These are phyloP conservation scores for Linyphia triangularis DNA, from an alignment of 2,888 invertebrate species.

Conservation along the genomic window DNA sequence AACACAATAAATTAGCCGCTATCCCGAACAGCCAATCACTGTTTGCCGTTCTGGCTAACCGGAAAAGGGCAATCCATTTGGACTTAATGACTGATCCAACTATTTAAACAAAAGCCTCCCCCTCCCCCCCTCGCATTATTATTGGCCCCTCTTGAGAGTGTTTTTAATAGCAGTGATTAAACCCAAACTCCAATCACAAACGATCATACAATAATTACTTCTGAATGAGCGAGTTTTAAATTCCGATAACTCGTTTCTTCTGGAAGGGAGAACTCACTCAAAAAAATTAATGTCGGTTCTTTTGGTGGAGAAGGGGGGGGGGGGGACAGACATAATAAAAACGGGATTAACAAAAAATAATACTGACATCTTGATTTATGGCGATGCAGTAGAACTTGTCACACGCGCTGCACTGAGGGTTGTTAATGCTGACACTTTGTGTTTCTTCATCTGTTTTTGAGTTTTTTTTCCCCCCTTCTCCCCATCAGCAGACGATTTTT, in stretches of 20 bases:
- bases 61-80: slow-evolving; percentile 3
- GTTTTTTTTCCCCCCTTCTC: not conserved
- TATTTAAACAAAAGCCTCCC: not conserved
- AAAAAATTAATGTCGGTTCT: not conserved
- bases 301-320: not conserved
- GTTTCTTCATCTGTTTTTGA: not conserved
- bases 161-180: not conserved
- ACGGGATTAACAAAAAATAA: not conserved
- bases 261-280: not conserved
- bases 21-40: not conserved
- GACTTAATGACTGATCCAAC: not conserved
- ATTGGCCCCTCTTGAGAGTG: not conserved
- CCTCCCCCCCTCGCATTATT: too few species aligned
- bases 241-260: not conserved
- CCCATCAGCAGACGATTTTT: not conserved
- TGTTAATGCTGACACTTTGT: not conserved
- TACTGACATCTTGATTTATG: not conserved
- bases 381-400: not conserved
- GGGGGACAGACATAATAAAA: not conserved
- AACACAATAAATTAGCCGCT: not conserved
- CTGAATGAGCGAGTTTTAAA: slow-evolving; percentile 3
- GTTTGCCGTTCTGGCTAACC: slow-evolving; percentile 3
- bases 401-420: not conserved
- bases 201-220: not conserved
- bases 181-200: not conserved